Evolutionary conservation across 2,888 invertebrate species (phyloP), one percentile per base, ranked within the genome.

Genomic region (Apeira syringaria): DNA sequence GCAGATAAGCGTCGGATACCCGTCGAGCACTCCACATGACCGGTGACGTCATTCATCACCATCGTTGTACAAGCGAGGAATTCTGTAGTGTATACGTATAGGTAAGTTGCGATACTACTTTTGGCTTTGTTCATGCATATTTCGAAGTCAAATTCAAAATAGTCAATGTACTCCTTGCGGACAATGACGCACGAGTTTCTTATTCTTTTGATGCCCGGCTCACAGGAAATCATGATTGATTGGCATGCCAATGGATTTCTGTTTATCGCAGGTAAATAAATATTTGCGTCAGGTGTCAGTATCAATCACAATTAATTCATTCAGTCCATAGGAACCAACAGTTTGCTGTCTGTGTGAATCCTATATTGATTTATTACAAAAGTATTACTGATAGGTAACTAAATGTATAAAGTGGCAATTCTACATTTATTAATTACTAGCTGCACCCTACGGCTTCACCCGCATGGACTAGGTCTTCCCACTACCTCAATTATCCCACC

Each of bases 1-100:
- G 74, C 74, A 79, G 78, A 83, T 83, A 80, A 64, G 48, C 46
- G 38, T 39, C 30, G 66, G 55, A 42, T 50, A 53, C 49, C 53
- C 56, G 53, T 58, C 47, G 55, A 61, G 56, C 64, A 59, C 58
- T 60, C 45, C 53, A 61, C 59, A 64, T 60, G 61, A 53, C 58
- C 55, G 53, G 53, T 80, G 74, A 79, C 79, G 79, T 80, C 75
- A 78, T 28, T 1, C 32, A 45, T 50, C 37, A 42, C 42, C 44
- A 46, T 43, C 47, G 41, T 39, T 52, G 36, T 39, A 43, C 53
- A 36, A 38, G 27, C 45, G 45, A 35, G 42, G 41, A 46, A 44
- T 47, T 49, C 49, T 42, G 27, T 33, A 46, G 41, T 38, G 24
- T 40, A 29, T 37, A 5, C 17, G 5, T 17, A 20, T 20, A 20